Evolutionary conservation across 1,140 invertebrate species (phyloP).

Genomic region (Chionoecetes opilio): DNA sequence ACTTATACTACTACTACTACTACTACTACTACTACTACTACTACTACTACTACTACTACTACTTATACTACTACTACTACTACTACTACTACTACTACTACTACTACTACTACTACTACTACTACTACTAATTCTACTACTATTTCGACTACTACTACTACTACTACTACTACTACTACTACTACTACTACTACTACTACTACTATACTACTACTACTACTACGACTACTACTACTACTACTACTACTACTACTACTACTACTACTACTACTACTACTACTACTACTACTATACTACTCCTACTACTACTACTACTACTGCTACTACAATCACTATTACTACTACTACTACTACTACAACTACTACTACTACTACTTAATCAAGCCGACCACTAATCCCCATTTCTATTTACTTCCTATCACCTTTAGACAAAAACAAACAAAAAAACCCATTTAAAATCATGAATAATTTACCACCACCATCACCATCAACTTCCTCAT

Average conservation of each 20-base stretch:
- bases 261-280: not conserved
- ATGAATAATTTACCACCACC: too few relatives aligned
- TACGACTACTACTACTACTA: not conserved
- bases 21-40: not conserved
- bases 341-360: not conserved
- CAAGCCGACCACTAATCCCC: too few relatives aligned
- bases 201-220: not conserved
- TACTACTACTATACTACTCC: not conserved
- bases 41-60: not conserved
- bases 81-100: not conserved
- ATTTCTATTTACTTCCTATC: too few relatives aligned
- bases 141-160: not conserved
- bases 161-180: not conserved
- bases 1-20: not conserved
- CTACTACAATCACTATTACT: not conserved
- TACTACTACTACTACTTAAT: too few relatives aligned
- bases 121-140: not conserved
- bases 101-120: not conserved
- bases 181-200: not conserved
- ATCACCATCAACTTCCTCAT: too few relatives aligned
- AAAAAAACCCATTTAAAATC: too few relatives aligned
- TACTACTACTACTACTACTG: not conserved
- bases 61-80: not conserved
- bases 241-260: slow-evolving; percentile 23
- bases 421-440: too few relatives aligned